Conservation (phyloP, 2,888 invertebrate genomes). For the Pycnomerus fuliginosus region DNA sequence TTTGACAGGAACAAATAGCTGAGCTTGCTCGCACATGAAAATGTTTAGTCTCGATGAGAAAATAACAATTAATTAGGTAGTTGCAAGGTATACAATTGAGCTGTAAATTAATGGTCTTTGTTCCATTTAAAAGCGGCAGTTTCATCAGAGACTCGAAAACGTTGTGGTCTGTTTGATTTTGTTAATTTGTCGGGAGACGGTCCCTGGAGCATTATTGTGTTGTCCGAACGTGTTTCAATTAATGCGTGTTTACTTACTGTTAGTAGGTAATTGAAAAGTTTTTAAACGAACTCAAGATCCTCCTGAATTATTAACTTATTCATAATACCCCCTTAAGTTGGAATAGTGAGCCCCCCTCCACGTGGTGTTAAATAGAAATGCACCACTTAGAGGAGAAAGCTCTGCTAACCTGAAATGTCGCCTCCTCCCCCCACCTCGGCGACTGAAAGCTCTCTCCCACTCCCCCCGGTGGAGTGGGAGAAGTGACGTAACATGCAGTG, state of each 20-base stretch:
- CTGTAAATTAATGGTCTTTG: slow-evolving; percentile 1
- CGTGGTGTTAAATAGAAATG: slow-evolving; percentile 17
- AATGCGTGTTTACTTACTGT: neutral
- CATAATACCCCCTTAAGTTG: slow-evolving; percentile 13
- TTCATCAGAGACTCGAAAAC: slow-evolving; percentile 5
- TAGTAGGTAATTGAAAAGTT: too few species aligned
- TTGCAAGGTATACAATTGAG: slow-evolving; percentile 1
- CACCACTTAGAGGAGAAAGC: slow-evolving; percentile 31
- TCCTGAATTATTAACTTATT: slow-evolving; percentile 13
- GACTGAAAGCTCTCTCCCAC: slow-evolving; percentile 24
- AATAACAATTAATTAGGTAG: neutral
- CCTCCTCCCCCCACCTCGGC: slow-evolving; percentile 10
- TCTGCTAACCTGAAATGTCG: slow-evolving; percentile 24
- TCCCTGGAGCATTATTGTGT: slow-evolving; percentile 1
- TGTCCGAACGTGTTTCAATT: slow-evolving; percentile 1
- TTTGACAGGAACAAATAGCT: too few species aligned
- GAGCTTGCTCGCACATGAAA: too few species aligned
- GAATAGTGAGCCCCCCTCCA: slow-evolving; percentile 8
- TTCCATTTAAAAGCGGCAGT: slow-evolving; percentile 6
- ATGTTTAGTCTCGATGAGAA: too few species aligned
- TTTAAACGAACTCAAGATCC: too few species aligned
- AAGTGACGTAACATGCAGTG: slow-evolving; percentile 53
- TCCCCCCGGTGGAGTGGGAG: slow-evolving; percentile 28
- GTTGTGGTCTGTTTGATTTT: slow-evolving; percentile 17
- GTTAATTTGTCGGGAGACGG: slow-evolving; percentile 9